Evolutionary conservation across 2,888 invertebrate species (phyloP), one percentile per base, ranked within the genome.

Genomic region (Eupithecia subfuscata): DNA sequence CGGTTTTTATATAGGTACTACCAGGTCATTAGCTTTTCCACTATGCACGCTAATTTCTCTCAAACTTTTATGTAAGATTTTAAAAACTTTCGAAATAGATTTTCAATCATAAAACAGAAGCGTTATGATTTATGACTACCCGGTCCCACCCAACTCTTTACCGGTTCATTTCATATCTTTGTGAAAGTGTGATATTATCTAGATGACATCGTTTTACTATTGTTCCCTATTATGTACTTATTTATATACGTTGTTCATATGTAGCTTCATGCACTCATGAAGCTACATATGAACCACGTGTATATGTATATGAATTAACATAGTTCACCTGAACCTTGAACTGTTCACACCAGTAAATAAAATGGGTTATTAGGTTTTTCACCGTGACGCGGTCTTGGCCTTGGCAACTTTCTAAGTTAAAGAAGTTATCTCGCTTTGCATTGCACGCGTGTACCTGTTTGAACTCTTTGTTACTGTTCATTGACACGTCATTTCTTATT

Each of bases 161-260:
- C 63, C 68, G 37, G 74, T 74, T 45, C 48, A 56, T 78, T 79
- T 75, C 73, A 72, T 77, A 81, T 83, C 80, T 65, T 70, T 74
- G 76, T 76, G 78, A 76, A 78, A 78, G 76, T 71, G 56, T 75
- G 68, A 56, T 68, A 69, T 75, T 73, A 75, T 75, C 72, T 75
- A 52, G 68, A 76, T 73, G 73, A 73, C 68, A 73, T 60, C 60
- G 64, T 73, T 75, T 71, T 69, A 48, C 65, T 52, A 69, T 52
- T 71, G 69, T 76, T 67, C 60, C 22, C 45, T 69, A 22, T 18
- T 9, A 52, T n/a, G 48, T 48, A 22, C 67, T n/a, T 67, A 67
- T 22, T 25, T 12, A 18, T n/a, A n/a, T 34, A 34, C 34, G 7
- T 40, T 67, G 40, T 75, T 64, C 45, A 69, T 34, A 73, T 67